A percentile compares a stretch with the other conserved stretches of the same genome.
Conservation (phyloP, 2,888 invertebrate genomes). For the Drosophila cracens region DNA sequence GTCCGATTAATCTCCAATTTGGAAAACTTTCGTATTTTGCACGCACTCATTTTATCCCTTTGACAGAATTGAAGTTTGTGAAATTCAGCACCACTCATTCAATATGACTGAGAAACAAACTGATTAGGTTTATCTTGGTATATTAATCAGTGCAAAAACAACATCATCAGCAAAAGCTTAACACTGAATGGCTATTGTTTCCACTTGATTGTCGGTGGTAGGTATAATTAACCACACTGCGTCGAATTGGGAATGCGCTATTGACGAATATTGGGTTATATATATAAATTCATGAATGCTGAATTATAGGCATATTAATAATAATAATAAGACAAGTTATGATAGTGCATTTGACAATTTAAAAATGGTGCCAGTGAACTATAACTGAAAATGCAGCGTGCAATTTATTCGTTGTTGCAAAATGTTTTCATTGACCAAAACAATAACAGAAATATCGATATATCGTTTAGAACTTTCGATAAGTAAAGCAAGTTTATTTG, state of each 20-base stretch:
- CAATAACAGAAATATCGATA: constrained; percentile 15
- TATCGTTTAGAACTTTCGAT: constrained; percentile 8
- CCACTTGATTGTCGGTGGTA: constrained; percentile 10
- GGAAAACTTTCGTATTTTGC: constrained; percentile 89
- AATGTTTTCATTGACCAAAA: constrained; percentile 4
- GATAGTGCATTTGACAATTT: neutral
- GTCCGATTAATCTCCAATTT: constrained; percentile 98
- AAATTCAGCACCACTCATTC: constrained; percentile 25
- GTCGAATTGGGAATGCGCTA: constrained; percentile 31
- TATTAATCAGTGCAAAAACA: constrained; percentile 22
- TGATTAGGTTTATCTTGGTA: constrained; percentile 76
- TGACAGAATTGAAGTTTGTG: constrained; percentile 21
- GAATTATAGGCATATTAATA: neutral
- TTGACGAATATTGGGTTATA: neutral
- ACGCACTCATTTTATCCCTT: constrained; percentile 19
- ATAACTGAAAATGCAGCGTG: constrained; percentile 1
- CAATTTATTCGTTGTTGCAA: constrained; percentile 10
- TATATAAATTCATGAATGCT: neutral
- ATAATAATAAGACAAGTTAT: neutral
- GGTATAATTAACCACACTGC: neutral
- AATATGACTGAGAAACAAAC: constrained; percentile 36
- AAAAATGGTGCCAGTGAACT: neutral
- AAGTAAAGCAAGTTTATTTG: constrained; percentile 1
- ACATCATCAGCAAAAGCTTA: constrained; percentile 35
- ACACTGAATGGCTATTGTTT: constrained; percentile 18